Percentiles rank a stretch among this genome's conserved stretches.
phyloP scores from a whole-genome alignment of 2,888 invertebrate genomes.

The Acrobasis consociella region DNA sequence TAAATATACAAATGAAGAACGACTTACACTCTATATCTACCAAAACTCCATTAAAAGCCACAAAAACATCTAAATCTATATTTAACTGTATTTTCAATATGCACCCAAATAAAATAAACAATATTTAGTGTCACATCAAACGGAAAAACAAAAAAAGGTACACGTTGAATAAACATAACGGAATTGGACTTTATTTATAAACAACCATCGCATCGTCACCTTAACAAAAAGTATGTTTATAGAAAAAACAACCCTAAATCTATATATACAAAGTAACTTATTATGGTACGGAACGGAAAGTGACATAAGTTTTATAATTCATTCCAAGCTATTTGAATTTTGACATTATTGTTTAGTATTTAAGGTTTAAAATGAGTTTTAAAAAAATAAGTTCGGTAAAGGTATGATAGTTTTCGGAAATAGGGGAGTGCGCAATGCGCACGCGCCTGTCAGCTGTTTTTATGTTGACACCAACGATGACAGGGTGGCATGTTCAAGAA shows the following conservation, averaged over 20 bases:
- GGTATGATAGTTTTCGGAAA: conserved; percentile 18
- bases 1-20: not conserved
- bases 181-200: conserved; percentile 39
- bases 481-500: conserved; percentile 24
- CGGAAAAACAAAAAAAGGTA: conserved; percentile 47
- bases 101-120: conserved; percentile 47
- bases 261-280: not conserved
- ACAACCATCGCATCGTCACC: conserved; percentile 20
- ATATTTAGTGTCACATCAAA: conserved; percentile 56
- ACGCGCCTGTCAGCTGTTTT: conserved; percentile 25
- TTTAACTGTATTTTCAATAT: conserved; percentile 38
- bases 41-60: not conserved
- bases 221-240: not conserved
- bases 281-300: not conserved
- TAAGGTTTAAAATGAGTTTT: not conserved
- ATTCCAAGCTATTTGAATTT: not conserved
- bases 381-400: not conserved
- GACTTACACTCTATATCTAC: not conserved
- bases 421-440: conserved; percentile 23
- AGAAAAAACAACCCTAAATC: conserved; percentile 25
- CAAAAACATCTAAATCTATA: conserved; percentile 8
- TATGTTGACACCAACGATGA: conserved; percentile 24
- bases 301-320: not conserved
- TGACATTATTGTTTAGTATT: not conserved
- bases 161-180: conserved; percentile 44